Percentiles rank a stretch among this genome's conserved stretches.
phyloP scores from a whole-genome alignment of 2,797 vertebrate species.

The Ambastaia sidthimunki region DNA sequence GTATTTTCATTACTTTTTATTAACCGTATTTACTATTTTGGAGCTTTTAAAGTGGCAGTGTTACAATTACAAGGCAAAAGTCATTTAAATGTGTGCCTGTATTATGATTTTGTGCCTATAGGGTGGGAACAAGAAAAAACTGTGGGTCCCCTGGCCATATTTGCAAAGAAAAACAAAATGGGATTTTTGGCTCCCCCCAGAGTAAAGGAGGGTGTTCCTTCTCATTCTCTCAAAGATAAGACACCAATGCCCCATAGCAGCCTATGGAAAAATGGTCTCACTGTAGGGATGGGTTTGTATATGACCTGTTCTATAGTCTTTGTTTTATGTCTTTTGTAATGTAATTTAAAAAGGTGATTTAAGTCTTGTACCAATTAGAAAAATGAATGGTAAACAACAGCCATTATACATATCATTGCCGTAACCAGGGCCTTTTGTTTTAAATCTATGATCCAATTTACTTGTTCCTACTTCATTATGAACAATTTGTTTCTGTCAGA shows the following conservation, averaged over 20 bases:
- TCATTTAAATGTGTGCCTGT: background rate
- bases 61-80: background rate
- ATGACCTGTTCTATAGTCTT: background rate
- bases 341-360: no score
- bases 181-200: constrained; percentile 26
- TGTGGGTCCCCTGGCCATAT: constrained; percentile 44
- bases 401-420: no score
- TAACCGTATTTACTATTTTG: no score
- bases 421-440: background rate
- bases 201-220: constrained; percentile 35
- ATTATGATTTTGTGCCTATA: background rate
- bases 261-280: constrained; percentile 8
- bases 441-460: background rate
- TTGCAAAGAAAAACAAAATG: constrained; percentile 9
- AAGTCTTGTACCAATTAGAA: no score
- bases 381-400: no score
- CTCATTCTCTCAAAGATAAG: background rate
- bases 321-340: background rate
- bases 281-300: constrained; percentile 27
- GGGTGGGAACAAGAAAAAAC: constrained; percentile 32
- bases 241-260: constrained; percentile 36
- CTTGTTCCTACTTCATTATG: background rate
- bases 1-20: background rate
- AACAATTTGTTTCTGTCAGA: background rate
- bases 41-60: background rate